Percentiles rank a stretch among this genome's conserved stretches.
Conservation (phyloP, 2,113 vertebrate species). For the Agelaius phoeniceus region DNA sequence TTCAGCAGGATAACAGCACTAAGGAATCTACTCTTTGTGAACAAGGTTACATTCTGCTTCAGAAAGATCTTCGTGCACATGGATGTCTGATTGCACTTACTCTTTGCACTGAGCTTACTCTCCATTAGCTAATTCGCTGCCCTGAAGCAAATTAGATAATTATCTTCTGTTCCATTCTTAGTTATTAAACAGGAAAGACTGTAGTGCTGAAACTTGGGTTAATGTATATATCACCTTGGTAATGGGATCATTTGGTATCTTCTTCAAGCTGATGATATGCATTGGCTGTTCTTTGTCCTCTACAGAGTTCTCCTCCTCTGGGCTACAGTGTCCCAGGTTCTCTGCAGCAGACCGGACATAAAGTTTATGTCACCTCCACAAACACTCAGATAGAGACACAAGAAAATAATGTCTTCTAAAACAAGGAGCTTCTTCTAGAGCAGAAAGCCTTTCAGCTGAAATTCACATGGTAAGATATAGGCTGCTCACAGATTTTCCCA, state of each 20-base stretch:
- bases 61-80: rapidly evolving
- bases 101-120: not conserved
- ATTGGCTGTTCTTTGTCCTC: not conserved
- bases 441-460: not conserved
- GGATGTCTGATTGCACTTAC: not conserved
- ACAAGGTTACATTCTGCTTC: not conserved
- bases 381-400: not conserved
- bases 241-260: not conserved
- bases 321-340: not conserved
- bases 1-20: not conserved
- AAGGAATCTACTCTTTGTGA: not conserved
- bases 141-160: not conserved
- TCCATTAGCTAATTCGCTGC: not conserved
- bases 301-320: not conserved
- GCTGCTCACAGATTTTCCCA: not conserved
- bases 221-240: not conserved
- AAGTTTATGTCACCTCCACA: not conserved
- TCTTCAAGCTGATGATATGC: not conserved
- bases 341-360: not conserved
- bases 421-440: not conserved
- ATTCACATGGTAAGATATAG: not conserved
- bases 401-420: not conserved
- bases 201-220: not conserved
- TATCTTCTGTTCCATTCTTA: not conserved
- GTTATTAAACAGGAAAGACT: not conserved